phyloP scores from a whole-genome alignment of 2,113 vertebrate species.

The Perca schrenkii region DNA sequence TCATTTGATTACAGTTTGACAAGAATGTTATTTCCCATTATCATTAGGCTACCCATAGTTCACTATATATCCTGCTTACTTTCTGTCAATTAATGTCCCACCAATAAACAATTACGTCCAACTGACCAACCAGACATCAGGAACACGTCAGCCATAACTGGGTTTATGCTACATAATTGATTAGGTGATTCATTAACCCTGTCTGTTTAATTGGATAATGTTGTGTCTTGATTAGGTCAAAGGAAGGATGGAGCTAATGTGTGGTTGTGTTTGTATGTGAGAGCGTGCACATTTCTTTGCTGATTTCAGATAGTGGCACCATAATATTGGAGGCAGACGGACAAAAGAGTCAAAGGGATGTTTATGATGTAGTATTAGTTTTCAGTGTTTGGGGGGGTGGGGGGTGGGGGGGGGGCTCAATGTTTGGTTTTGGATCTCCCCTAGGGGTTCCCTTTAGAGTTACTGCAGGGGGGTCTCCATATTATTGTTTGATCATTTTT shows the following conservation, averaged over 20 bases:
- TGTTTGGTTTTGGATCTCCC: too few species aligned
- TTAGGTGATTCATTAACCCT: constrained; percentile 63
- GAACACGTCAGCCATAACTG: constrained; percentile 51
- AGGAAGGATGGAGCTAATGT: constrained; percentile 66
- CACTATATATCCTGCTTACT: constrained; percentile 17
- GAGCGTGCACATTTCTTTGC: background rate
- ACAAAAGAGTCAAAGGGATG: background rate
- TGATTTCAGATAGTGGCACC: background rate
- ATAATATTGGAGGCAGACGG: background rate
- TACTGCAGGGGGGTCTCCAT: too few species aligned
- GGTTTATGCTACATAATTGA: constrained; percentile 53
- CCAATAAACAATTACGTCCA: constrained; percentile 52
- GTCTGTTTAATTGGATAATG: constrained; percentile 56
- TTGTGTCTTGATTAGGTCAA: constrained; percentile 35
- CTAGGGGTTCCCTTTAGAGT: too few species aligned
- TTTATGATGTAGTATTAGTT: background rate
- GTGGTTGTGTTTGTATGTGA: constrained; percentile 7
- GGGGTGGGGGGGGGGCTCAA: background rate
- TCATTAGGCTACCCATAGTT: constrained; percentile 40
- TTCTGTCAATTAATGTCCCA: constrained; percentile 36
- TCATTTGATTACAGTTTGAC: constrained; percentile 20
- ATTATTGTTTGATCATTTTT: too few species aligned
- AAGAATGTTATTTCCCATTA: constrained; percentile 35
- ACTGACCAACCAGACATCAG: constrained; percentile 45
- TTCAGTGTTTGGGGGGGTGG: background rate